Base-by-base conservation (phyloP, 2,797 vertebrate genomes). In the Chromobotia macracanthus region DNA sequence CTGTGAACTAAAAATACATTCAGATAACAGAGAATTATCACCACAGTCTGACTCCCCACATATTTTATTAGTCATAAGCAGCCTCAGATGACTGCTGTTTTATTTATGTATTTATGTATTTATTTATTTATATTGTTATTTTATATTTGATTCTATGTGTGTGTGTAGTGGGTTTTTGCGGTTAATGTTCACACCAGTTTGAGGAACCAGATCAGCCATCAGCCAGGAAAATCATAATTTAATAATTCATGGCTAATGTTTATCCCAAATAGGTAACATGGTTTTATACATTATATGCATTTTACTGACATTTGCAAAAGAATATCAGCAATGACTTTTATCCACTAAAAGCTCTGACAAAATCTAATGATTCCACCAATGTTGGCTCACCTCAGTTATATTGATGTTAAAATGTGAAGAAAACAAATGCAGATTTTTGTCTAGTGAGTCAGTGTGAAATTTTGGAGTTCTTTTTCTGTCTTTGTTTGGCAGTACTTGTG, bases 1-100 rank as follows among this genome's bases (percentile, higher is more conserved):
- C 53, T 72, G 9, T 46, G 38, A 67, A 63, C 64, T 67, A 76
- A 56, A 76, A 76, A 67, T 76, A 58, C 35, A 44, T 25, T 18
- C 23, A 19, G 21, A 67, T 19, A 56, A 31, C 35, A 25, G 35
- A 74, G 11, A 65, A 67, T 41, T 15, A 28, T 51, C 9, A 55
- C 10, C 58, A 50, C 12, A 21, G 58, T 35, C 5, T 50, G 23
- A 35, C 58, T 19, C 28, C 28, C 28, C n/a, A n/a, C n/a, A n/a
- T 44, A 1, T 44, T 64, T 1, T 25, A n/a, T 56, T 56, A 31
- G 19, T 56, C 21, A 56, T 15, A 16, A 66, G 18, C 12, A 1
- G 50, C 55, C 50, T 16, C 63, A 55, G 5, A 15, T 23, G 8
- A 12, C 21, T 28, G n/a, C 21, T 28, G 3, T 56, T 13, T 7